Evolutionary conservation across 2,113 vertebrate species (phyloP).

Genomic region (Marmota monax): DNA sequence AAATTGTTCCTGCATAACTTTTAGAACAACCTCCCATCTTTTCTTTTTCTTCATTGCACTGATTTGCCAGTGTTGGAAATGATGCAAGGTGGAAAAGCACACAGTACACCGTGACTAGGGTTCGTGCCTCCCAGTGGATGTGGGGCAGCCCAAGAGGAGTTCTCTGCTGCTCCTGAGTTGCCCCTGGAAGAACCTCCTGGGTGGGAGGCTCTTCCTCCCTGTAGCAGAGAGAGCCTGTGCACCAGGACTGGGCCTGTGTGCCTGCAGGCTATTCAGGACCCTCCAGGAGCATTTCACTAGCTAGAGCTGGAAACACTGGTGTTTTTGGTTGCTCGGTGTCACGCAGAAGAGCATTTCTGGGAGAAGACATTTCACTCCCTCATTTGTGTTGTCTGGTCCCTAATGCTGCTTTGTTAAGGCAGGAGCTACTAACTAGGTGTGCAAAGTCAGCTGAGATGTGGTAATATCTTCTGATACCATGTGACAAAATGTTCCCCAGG

Average conservation of each 20-base stretch:
- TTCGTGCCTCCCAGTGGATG: slow-evolving; percentile 65
- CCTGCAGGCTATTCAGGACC: not conserved
- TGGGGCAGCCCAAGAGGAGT: not conserved
- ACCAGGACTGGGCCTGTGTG: slow-evolving; percentile 63
- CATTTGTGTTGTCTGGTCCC: not conserved
- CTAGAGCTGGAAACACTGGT: not conserved
- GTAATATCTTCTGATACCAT: not conserved
- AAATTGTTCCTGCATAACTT: slow-evolving; percentile 81
- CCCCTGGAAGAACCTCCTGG: not conserved
- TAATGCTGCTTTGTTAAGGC: not conserved
- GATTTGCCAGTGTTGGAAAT: slow-evolving; percentile 81
- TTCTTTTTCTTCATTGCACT: slow-evolving; percentile 77
- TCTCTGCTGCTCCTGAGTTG: slow-evolving; percentile 64
- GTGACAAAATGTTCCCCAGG: not conserved
- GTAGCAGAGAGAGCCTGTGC: slow-evolving; percentile 68
- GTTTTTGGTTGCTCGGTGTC: not conserved
- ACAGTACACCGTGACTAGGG: slow-evolving; percentile 57
- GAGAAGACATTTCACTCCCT: not conserved
- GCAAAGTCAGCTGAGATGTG: not conserved
- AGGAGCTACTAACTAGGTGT: not conserved
- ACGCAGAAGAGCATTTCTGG: not conserved
- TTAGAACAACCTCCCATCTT: slow-evolving; percentile 77
- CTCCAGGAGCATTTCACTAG: not conserved
- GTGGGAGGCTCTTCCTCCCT: slow-evolving; percentile 68
- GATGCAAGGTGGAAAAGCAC: slow-evolving; percentile 75